Evolutionary conservation across 2,888 invertebrate species (phyloP), one percentile per base, ranked within the genome.

Genomic region (Venustoraphidia nigricollis): DNA sequence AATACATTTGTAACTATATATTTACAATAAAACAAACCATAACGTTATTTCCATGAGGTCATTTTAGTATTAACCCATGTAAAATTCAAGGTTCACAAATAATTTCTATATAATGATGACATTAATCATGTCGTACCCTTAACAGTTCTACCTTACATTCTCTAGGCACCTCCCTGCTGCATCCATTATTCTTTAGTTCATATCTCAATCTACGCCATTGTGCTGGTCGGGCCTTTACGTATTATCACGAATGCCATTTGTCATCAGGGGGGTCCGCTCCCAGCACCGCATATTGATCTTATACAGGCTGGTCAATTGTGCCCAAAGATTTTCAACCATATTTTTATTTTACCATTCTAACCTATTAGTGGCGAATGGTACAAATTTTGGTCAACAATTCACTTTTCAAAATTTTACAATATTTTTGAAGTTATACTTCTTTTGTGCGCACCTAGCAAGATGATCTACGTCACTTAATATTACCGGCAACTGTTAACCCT

Each of bases 211-310:
- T 42, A 9, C 14, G 14, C 42, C 17, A 34, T 8, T 13, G 11
- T 14, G 42, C 34, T 42, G 42, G 42, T 34, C 34, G 42, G 42
- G 17, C 27, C 34, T 42, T 11, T 39, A 14, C 40, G 40, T 14
- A 11, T 39, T 39, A 34, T 34, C 34, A 34, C 34, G 42, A 34
- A 10, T 17, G 11, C 42, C 42, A 42, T 42, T 42, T 34, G 34
- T 42, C 42, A 42, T 42, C 17, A 42, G 9, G 34, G 42, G 42
- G 42, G 42, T 42, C 42, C 42, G 39, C 39, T 14, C 11, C 11
- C 11, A 13, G 39, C 11, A 39, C 39, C 39, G 27, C 6, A 27
- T 27, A 27, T 27, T 27, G 27, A 27, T 27, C 27, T 27, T 27
- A 27, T 27, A 27, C 27, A 27, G 27, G 27, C 27, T 6, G 27